Conservation (phyloP, 2,888 invertebrate species). For the Tachina lurida region DNA sequence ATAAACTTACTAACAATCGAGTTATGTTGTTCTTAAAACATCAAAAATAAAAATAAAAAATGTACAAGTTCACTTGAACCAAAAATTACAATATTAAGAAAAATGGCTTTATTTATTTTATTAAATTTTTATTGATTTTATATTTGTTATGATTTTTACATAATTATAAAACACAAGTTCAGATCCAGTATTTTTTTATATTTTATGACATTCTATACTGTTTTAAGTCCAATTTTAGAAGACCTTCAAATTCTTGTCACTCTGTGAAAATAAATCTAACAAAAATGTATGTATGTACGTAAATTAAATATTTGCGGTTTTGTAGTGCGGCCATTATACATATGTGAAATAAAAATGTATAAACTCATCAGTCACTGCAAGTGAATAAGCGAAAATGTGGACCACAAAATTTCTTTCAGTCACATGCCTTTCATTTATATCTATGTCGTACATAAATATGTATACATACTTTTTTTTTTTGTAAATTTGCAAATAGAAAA, state of each 20-base stretch:
- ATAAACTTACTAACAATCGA: too few relatives aligned
- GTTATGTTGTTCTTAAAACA: too few relatives aligned
- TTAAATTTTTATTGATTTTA: too few relatives aligned
- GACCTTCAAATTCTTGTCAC: neutral
- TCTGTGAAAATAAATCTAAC: conserved; percentile 48
- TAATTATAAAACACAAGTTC: too few relatives aligned
- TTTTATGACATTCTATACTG: too few relatives aligned
- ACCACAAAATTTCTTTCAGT: conserved; percentile 61
- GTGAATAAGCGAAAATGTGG: conserved; percentile 53
- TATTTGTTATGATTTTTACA: too few relatives aligned
- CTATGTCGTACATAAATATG: too few relatives aligned
- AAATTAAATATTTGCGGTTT: conserved; percentile 76
- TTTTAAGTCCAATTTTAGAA: neutral
- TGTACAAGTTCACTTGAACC: too few relatives aligned
- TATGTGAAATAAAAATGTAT: conserved; percentile 14
- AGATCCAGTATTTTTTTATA: too few relatives aligned
- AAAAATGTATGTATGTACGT: conserved; percentile 77
- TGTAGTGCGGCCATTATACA: conserved; percentile 69
- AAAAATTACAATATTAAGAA: too few relatives aligned
- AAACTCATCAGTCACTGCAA: conserved; percentile 39
- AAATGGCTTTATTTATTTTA: too few relatives aligned
- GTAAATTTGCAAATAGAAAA: conserved; percentile 77
- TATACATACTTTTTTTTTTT: conserved; percentile 18
- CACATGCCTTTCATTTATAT: conserved; percentile 4
- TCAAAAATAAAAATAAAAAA: too few relatives aligned